These are phyloP conservation scores for Gila orcuttii DNA, from an alignment of 2,113 vertebrate species.

Conservation along the genomic window DNA sequence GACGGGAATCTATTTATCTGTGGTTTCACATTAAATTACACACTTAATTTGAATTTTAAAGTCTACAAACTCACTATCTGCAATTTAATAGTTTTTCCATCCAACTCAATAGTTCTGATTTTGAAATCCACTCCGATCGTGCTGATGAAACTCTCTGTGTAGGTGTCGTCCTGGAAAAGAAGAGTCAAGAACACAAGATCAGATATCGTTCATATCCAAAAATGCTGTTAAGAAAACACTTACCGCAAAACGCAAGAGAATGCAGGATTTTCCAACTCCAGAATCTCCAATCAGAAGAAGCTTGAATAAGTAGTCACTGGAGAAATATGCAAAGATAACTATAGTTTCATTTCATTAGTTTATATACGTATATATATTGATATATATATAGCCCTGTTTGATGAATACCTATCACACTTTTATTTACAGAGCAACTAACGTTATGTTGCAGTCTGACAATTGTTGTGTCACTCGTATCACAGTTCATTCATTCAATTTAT, in stretches of 20 bases:
- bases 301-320: constrained; percentile 85
- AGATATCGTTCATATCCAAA: not conserved
- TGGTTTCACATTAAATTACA: not conserved
- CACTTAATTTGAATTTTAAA: not conserved
- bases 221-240: constrained; percentile 59
- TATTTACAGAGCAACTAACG: not conserved
- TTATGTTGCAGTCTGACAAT: not conserved
- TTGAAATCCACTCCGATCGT: constrained; percentile 90
- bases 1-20: not conserved
- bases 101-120: constrained; percentile 87
- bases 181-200: not conserved
- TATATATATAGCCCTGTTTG: too few species aligned
- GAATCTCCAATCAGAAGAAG: constrained; percentile 86
- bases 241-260: constrained; percentile 84
- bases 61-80: constrained; percentile 80
- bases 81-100: constrained; percentile 88
- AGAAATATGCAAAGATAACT: constrained; percentile 42
- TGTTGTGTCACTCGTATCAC: not conserved
- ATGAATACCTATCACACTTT: not conserved
- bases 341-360: not conserved
- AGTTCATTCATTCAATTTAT: not conserved
- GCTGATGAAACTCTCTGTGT: constrained; percentile 90
- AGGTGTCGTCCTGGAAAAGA: constrained; percentile 83
- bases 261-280: constrained; percentile 85
- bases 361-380: not conserved